Evolutionary conservation across 2,113 vertebrate genomes (phyloP).

Genomic region (Catharus fuscescens): DNA sequence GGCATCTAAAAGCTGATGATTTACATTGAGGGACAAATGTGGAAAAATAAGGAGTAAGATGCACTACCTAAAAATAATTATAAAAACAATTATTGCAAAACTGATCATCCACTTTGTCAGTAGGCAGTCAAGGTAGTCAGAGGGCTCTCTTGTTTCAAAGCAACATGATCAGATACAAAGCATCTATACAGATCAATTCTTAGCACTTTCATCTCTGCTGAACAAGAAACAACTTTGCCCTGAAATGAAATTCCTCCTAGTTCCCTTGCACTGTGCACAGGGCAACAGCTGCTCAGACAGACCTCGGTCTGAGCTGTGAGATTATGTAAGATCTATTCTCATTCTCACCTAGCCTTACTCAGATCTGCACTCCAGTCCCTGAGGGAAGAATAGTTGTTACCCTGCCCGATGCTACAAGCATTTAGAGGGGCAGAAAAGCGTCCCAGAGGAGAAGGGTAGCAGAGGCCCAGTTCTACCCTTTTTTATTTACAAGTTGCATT

Average conservation of each 20-base stretch:
- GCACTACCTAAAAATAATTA: neutral
- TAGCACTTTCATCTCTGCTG: neutral
- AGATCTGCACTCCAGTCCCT: neutral
- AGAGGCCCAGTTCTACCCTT: neutral
- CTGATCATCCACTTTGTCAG: neutral
- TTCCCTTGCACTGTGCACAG: neutral
- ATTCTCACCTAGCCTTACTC: neutral
- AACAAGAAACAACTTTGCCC: neutral
- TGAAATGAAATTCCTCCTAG: neutral
- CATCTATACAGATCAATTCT: rapidly evolving
- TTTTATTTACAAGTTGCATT: neutral
- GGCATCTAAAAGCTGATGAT: neutral
- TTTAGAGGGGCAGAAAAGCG: neutral
- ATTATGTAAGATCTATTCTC: neutral
- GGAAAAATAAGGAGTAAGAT: neutral
- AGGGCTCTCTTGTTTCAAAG: neutral
- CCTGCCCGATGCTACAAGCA: rapidly evolving
- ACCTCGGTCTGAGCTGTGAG: neutral
- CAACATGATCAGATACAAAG: neutral
- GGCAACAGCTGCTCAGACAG: neutral
- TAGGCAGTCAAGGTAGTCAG: neutral
- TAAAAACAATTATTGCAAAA: neutral
- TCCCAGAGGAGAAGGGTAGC: neutral
- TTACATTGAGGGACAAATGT: neutral
- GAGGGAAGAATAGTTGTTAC: neutral